Evolutionary conservation across 2,888 invertebrate genomes (phyloP).

Genomic region (Escarpia spicata): DNA sequence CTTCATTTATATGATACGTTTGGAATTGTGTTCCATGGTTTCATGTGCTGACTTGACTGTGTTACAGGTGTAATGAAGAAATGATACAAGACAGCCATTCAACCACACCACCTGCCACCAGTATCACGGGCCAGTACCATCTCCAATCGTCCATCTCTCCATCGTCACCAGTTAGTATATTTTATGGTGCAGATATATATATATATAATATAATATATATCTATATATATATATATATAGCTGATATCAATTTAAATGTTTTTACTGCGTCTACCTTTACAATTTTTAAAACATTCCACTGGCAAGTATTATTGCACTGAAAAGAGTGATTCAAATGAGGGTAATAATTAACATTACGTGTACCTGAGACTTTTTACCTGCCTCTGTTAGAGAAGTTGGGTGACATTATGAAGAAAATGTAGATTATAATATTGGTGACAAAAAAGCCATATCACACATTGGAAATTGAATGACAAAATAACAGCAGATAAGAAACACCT

Average conservation of each 20-base stretch:
- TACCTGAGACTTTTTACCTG: background rate
- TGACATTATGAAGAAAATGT: background rate
- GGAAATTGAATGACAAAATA: background rate
- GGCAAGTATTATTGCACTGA: background rate
- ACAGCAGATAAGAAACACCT: background rate
- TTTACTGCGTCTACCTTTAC: background rate
- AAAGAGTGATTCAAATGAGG: background rate
- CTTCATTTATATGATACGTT: too few species aligned
- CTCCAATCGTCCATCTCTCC: background rate
- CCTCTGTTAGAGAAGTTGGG: background rate
- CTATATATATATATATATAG: too few species aligned
- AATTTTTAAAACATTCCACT: too few species aligned
- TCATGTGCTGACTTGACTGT: background rate
- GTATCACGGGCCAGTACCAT: background rate
- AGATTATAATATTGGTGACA: background rate
- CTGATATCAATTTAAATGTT: background rate
- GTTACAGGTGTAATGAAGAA: background rate
- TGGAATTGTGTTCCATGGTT: background rate
- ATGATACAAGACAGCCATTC: constrained; percentile 11
- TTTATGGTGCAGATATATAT: background rate
- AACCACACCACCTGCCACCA: background rate
- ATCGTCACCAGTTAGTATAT: background rate
- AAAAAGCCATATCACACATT: background rate
- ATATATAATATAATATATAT: background rate
- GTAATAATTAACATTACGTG: background rate